Conservation (phyloP, 2,113 vertebrate genomes). For the Sitta europaea region DNA sequence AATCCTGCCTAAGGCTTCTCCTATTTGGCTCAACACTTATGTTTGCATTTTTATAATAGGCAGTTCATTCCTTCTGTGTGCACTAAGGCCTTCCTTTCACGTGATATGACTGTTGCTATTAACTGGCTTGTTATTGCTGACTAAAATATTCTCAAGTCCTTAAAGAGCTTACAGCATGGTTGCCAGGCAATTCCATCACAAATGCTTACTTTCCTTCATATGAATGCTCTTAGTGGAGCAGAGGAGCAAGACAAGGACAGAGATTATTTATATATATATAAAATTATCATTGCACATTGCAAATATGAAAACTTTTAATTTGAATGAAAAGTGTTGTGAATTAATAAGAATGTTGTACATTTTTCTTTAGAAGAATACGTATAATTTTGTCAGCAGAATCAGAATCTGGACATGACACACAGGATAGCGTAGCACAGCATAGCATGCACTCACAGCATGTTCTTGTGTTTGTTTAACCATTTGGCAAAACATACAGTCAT, state of each 20-base stretch:
- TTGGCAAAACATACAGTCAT: neutral
- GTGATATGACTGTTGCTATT: neutral
- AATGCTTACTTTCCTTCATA: neutral
- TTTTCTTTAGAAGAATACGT: neutral
- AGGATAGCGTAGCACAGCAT: neutral
- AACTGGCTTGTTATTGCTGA: neutral
- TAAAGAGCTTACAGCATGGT: neutral
- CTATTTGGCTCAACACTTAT: neutral
- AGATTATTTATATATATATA: neutral
- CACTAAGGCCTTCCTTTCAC: neutral
- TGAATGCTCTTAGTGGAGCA: neutral
- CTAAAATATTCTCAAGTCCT: neutral
- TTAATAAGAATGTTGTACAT: neutral
- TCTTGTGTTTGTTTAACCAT: neutral
- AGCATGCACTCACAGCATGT: neutral
- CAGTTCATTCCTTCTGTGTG: neutral
- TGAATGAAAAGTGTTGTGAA: neutral
- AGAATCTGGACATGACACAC: accelerated
- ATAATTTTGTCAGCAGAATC: neutral
- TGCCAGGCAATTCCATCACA: neutral
- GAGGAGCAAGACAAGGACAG: neutral
- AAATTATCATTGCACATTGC: accelerated
- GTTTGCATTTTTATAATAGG: neutral
- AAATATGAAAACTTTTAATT: neutral
- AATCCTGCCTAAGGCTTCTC: neutral